Evolutionary conservation across 2,113 vertebrate species (phyloP), one percentile per base, ranked within the genome.

Genomic region (Podilymbus podiceps): DNA sequence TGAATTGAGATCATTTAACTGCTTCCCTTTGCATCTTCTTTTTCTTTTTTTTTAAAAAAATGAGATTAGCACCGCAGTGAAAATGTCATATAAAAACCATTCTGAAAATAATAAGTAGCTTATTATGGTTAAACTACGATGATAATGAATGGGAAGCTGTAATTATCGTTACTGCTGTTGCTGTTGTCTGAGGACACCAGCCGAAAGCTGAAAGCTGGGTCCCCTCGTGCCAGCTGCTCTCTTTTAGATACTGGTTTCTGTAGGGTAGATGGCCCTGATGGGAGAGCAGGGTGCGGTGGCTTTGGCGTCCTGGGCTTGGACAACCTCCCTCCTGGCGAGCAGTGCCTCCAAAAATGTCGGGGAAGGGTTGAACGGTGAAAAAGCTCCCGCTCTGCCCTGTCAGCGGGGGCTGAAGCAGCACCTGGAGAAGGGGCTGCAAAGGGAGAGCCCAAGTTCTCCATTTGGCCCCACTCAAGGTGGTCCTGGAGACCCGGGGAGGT

Each of bases 51-150:
- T 68, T 67, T 42, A 9, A 47, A 75, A 82, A 89, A 79, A 55
- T 5, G 71, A 85, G 73, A 95, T 63, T 55, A 81, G 47, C 80
- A 38, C 21, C 1, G 1, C 67, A 22, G 64, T 38, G 52, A 87
- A 88, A 71, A 91, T 78, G 89, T 66, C 87, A 69, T 11, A 31
- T 42, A 78, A 93, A 94, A 27, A 27, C 72, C 67, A 42, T 58
- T 42, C 18, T 59, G 83, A 68, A 58, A 93, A 93, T 30, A 62
- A 74, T 59, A 49, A 93, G 76, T 50, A 66, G 60, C 77, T 90
- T 63, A 9, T 67, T 79, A 11, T 14, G 56, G 38, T 30, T 53
- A 21, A 63, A 46, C 31, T 30, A 25, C 23, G 74, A 22, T 58
- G 62, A 13, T 50, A 42, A 63, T 2, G n/a, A 82, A 40, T 5